Conservation (phyloP, 2,797 vertebrate species). For the Lithobates sylvaticus region DNA sequence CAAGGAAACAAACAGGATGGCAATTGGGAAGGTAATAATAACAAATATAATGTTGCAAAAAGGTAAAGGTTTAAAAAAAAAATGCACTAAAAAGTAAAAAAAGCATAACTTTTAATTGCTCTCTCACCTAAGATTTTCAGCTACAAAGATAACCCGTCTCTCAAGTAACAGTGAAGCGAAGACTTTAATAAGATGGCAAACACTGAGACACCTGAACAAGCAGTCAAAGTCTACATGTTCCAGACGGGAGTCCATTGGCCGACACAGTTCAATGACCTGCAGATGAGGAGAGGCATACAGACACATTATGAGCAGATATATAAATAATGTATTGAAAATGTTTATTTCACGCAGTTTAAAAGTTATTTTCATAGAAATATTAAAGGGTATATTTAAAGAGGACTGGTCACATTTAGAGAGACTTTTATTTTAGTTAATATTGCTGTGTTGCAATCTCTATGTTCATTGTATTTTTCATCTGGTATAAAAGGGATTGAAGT, state of each 20-base stretch:
- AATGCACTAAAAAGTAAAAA: neutral
- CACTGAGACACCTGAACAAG: slow-evolving; percentile 89
- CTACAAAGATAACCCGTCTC: slow-evolving; percentile 94
- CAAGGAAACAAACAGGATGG: too few species aligned
- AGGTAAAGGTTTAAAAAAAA: neutral
- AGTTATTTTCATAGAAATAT: neutral
- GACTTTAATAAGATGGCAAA: slow-evolving; percentile 84
- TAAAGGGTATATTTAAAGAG: too few species aligned
- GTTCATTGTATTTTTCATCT: too few species aligned
- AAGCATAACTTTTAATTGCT: neutral
- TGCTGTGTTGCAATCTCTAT: too few species aligned
- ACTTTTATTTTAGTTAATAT: too few species aligned
- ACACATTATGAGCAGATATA: neutral
- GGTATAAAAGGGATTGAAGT: too few species aligned
- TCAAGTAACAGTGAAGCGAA: slow-evolving; percentile 95
- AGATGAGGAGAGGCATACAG: neutral
- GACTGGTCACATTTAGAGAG: too few species aligned
- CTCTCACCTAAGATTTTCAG: slow-evolving; percentile 91
- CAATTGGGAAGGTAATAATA: neutral
- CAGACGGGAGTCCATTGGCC: slow-evolving; percentile 91
- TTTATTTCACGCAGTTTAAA: neutral
- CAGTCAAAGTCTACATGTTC: slow-evolving; percentile 96
- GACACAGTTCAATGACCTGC: slow-evolving; percentile 91
- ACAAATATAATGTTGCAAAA: neutral
- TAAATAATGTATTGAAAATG: neutral